Conservation (phyloP, 2,797 vertebrate species). For the Varecia variegata region DNA sequence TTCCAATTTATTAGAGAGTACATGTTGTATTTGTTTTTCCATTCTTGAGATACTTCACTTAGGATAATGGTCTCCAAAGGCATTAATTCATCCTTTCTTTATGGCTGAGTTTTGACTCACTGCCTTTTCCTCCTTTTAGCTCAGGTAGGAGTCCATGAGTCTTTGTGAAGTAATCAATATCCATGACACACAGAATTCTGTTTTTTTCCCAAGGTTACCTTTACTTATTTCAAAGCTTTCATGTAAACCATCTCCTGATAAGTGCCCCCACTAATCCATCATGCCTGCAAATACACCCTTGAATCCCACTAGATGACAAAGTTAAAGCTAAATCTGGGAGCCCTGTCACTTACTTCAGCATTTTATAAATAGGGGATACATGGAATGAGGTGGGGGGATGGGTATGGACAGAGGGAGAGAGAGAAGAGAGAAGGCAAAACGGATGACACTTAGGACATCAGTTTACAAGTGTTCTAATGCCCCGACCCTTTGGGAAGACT, state of each 20-base stretch:
- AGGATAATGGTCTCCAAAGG: neutral
- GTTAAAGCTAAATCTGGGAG: neutral
- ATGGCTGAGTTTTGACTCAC: neutral
- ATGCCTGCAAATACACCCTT: neutral
- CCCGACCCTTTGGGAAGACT: neutral
- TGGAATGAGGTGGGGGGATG: neutral
- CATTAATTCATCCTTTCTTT: neutral
- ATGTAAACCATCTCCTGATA: neutral
- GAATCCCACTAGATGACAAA: neutral
- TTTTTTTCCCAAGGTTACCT: neutral
- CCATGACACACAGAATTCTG: neutral
- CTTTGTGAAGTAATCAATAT: neutral
- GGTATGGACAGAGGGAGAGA: neutral
- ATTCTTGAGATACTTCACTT: neutral
- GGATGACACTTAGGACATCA: neutral
- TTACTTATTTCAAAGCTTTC: neutral
- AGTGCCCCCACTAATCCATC: neutral
- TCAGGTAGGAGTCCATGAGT: neutral
- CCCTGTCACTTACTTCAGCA: neutral
- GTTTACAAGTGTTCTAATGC: neutral
- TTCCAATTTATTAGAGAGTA: neutral
- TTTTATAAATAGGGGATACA: neutral
- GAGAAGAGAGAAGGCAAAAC: neutral
- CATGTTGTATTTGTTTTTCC: neutral
- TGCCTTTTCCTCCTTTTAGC: neutral